These are phyloP conservation scores for Leptarthrus brevirostris DNA, from an alignment of 2,888 invertebrate genomes.

Conservation along the genomic window DNA sequence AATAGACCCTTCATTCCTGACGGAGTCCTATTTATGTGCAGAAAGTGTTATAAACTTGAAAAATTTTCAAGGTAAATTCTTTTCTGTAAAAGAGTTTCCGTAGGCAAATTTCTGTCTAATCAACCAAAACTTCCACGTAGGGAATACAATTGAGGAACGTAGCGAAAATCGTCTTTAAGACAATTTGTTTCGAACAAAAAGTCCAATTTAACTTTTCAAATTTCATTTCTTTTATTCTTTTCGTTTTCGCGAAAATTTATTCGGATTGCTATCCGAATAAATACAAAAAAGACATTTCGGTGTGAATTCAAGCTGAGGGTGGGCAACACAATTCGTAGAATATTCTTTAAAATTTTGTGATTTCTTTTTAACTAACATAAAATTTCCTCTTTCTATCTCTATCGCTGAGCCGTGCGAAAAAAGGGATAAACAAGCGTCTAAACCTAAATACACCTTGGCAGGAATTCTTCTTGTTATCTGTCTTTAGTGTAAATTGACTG, in stretches of 20 bases:
- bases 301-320: too few relatives aligned
- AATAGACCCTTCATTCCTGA: too few relatives aligned
- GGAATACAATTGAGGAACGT: neutral
- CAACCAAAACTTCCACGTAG: constrained; percentile 1
- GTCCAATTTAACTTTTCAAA: constrained; percentile 43
- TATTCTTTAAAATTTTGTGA: constrained; percentile 22
- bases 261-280: too few relatives aligned
- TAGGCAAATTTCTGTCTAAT: neutral
- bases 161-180: neutral
- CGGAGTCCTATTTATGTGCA: too few relatives aligned
- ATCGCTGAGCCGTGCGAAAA: too few relatives aligned
- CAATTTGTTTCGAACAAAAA: constrained; percentile 36
- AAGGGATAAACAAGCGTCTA: constrained; percentile 30
- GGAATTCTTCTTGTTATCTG: constrained; percentile 32
- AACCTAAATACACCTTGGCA: constrained; percentile 31
- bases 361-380: constrained; percentile 32
- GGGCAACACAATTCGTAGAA: constrained; percentile 1
- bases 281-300: too few relatives aligned
- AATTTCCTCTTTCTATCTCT: neutral
- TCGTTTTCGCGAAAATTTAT: neutral
- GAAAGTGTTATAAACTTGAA: too few relatives aligned
- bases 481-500: constrained; percentile 40
- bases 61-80: too few relatives aligned
- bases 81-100: neutral
- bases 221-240: constrained; percentile 37